phyloP scores from a whole-genome alignment of 2,797 vertebrate species.

The Chromis chromis region DNA sequence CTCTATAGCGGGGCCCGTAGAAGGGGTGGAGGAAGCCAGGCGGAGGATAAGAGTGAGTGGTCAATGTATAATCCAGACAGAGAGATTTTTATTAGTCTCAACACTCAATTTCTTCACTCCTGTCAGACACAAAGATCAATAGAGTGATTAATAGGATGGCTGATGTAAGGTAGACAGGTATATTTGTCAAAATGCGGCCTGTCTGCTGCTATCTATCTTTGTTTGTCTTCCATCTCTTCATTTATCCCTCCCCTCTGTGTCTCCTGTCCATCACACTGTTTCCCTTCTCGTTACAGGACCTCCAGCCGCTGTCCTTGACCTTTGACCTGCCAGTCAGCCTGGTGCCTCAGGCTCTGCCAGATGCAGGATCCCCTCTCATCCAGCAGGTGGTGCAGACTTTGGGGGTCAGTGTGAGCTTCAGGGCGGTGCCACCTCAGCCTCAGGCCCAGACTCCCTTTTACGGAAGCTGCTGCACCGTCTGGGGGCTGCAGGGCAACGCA shows the following conservation, averaged over 20 bases:
- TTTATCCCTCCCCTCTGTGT: neutral
- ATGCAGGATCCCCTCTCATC: constrained; percentile 83
- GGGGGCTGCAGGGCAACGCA: constrained; percentile 84
- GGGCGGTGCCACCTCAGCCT: constrained; percentile 67
- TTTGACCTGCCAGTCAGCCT: constrained; percentile 86
- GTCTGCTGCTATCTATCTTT: constrained; percentile 25
- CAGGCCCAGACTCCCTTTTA: constrained; percentile 81
- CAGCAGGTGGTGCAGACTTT: constrained; percentile 85
- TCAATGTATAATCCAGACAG: constrained; percentile 26
- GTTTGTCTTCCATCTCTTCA: constrained; percentile 10
- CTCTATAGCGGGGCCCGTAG: constrained; percentile 86
- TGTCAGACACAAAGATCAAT: constrained; percentile 57
- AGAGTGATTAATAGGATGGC: constrained; percentile 52
- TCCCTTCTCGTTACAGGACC: constrained; percentile 71
- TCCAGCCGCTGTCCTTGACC: constrained; percentile 85
- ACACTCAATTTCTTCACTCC: constrained; percentile 48
- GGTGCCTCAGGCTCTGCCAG: constrained; percentile 80
- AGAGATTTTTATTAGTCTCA: constrained; percentile 57
- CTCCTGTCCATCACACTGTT: neutral
- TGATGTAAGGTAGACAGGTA: constrained; percentile 29
- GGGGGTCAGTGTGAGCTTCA: constrained; percentile 85
- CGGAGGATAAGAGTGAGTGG: constrained; percentile 85
- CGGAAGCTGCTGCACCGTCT: constrained; percentile 83
- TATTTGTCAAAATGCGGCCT: constrained; percentile 50
- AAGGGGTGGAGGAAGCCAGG: constrained; percentile 86